Conservation (phyloP, 2,113 vertebrate genomes). For the Mus musculus region GRCm39 chr8:112180501-112181000, state of each 20-base stretch:
- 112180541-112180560: neutral
- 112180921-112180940: neutral
- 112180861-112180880: neutral
- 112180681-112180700: neutral
- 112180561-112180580: neutral
- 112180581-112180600: neutral
- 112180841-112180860: neutral
- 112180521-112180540: neutral
- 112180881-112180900: neutral
- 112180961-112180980: neutral
- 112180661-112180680: neutral
- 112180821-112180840: neutral
- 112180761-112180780: neutral
- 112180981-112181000: neutral
- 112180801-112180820: neutral
- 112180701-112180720: neutral
- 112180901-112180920: neutral
- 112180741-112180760: neutral
- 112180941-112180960: neutral
- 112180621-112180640: neutral
- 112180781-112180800: neutral
- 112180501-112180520: neutral
- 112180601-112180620: neutral
- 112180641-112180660: neutral
- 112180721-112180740: neutral